Conservation (phyloP, 1,140 invertebrate species). For the Microplitis mediator region DNA sequence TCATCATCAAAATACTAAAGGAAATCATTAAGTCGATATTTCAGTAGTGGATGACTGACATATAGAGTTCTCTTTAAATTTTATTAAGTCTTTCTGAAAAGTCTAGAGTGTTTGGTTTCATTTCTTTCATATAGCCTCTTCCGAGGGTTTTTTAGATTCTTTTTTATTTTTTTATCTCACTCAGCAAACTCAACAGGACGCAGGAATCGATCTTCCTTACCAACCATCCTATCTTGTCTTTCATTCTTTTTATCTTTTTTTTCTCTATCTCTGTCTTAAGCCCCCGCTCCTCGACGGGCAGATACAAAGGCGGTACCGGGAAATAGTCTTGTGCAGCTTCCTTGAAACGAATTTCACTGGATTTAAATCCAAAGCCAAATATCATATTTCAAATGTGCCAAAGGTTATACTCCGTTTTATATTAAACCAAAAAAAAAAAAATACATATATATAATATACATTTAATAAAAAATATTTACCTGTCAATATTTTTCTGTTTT, state of each 20-base stretch:
- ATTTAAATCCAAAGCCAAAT: constrained; percentile 7
- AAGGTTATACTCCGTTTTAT: neutral
- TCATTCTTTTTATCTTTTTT: neutral
- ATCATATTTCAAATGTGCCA: constrained; percentile 6
- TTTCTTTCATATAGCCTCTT: neutral
- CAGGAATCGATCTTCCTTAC: neutral
- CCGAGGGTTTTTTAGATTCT: neutral
- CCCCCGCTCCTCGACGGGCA: neutral
- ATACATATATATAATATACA: neutral
- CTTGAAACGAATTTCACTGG: neutral
- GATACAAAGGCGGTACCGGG: neutral
- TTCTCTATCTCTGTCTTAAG: neutral
- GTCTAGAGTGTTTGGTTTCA: constrained; percentile 13
- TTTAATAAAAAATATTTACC: neutral
- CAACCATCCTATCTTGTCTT: neutral
- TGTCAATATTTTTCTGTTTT: no score
- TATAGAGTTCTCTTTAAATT: no score
- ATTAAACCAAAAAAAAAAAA: neutral
- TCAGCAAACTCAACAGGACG: constrained; percentile 7
- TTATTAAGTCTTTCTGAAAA: neutral
- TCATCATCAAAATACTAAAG: no score
- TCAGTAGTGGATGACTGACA: no score
- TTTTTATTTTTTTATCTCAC: neutral
- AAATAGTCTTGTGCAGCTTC: neutral
- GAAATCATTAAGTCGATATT: no score